Conservation (phyloP, 2,888 invertebrate species). For the Ophonus ardosiacus region DNA sequence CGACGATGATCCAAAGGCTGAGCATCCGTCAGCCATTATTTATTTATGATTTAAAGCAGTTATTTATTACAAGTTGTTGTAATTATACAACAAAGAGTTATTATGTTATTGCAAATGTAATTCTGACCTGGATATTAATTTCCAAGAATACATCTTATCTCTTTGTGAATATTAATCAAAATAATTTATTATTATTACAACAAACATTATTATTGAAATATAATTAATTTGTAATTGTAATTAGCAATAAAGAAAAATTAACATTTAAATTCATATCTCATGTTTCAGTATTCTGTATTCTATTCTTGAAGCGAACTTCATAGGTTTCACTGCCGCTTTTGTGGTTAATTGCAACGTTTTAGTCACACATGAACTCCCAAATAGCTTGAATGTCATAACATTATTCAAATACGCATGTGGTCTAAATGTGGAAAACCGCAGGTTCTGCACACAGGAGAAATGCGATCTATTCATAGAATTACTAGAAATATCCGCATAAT, state of each 20-base stretch:
- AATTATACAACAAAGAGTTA: neutral
- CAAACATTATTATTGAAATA: neutral
- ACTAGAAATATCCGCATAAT: slow-evolving; percentile 47
- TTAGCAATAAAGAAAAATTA: neutral
- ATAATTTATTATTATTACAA: slow-evolving; percentile 7
- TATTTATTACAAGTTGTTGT: neutral
- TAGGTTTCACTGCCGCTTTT: neutral
- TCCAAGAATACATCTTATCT: slow-evolving; percentile 1
- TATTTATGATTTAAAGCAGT: no score
- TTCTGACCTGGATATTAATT: slow-evolving; percentile 1
- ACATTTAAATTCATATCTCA: neutral
- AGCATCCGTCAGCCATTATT: no score
- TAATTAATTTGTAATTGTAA: neutral
- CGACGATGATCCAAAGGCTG: no score
- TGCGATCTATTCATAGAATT: slow-evolving; percentile 50
- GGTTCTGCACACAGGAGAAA: slow-evolving; percentile 14
- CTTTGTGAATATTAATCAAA: neutral
- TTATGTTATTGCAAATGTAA: neutral
- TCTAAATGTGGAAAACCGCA: neutral
- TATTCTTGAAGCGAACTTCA: neutral
- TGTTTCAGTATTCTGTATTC: neutral
- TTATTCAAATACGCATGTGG: slow-evolving; percentile 28
- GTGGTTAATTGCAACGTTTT: neutral
- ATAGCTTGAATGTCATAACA: slow-evolving; percentile 26
- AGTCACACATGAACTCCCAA: slow-evolving; percentile 17